These are phyloP conservation scores for Achatina immaculata DNA, from an alignment of 1,140 invertebrate species.

Conservation along the genomic window DNA sequence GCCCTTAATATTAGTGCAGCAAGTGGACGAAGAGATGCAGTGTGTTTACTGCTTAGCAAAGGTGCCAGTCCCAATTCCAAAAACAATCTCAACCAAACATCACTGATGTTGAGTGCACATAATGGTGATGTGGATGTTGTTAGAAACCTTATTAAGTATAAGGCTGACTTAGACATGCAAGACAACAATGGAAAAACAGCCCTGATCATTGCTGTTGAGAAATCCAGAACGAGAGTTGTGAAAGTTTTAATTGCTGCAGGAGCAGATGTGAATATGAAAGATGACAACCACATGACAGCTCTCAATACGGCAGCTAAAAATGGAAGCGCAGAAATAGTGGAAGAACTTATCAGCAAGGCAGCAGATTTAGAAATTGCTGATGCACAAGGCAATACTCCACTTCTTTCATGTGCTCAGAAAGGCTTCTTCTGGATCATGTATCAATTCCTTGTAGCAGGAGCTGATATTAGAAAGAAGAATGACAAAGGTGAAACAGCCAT, in stretches of 20 bases:
- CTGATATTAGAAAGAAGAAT: not conserved
- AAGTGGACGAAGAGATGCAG: not conserved
- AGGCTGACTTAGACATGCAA: not conserved
- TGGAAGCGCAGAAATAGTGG: not conserved
- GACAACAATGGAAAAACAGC: not conserved
- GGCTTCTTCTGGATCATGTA: not conserved
- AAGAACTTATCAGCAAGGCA: not conserved
- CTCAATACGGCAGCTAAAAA: not conserved
- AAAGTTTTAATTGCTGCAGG: not conserved
- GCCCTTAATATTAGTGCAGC: not conserved
- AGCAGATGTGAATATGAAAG: not conserved
- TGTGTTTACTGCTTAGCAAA: not conserved
- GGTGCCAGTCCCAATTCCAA: not conserved
- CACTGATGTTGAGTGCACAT: not conserved
- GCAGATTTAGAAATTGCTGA: not conserved
- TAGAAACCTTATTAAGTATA: not conserved
- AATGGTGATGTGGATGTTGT: not conserved
- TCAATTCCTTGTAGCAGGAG: not conserved
- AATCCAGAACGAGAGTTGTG: not conserved
- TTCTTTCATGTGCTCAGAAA: not conserved
- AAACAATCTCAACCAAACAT: not conserved
- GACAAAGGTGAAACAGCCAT: not conserved
- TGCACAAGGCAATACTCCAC: not conserved
- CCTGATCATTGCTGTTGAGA: not conserved
- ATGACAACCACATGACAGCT: not conserved